Conservation (phyloP, 2,888 invertebrate genomes). For the Gandaritis pyraliata region DNA sequence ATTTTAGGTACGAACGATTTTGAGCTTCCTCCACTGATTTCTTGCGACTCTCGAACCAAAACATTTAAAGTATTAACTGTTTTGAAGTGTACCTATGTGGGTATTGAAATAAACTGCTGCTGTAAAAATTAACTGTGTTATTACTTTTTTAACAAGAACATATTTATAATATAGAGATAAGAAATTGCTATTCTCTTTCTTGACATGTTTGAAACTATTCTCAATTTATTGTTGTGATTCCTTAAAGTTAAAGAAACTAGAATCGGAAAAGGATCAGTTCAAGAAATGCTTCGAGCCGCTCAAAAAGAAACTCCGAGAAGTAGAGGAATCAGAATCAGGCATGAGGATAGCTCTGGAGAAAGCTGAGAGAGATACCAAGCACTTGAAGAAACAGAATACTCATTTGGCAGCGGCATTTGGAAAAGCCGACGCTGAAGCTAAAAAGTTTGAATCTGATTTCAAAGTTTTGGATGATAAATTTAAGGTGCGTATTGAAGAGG, state of each 20-base stretch:
- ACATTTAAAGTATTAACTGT: too few relatives aligned
- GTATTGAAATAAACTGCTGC: too few relatives aligned
- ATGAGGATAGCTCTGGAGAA: slow-evolving; percentile 82
- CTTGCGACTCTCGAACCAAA: too few relatives aligned
- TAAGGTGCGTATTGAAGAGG: slow-evolving; percentile 53
- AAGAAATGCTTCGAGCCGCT: slow-evolving; percentile 79
- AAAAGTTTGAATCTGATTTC: slow-evolving; percentile 76
- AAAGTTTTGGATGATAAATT: slow-evolving; percentile 71
- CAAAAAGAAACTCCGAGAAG: slow-evolving; percentile 81
- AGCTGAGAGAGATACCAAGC: slow-evolving; percentile 81
- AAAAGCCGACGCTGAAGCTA: slow-evolving; percentile 78
- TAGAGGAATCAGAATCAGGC: slow-evolving; percentile 84
- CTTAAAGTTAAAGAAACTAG: slow-evolving; percentile 65
- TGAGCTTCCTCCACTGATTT: too few relatives aligned
- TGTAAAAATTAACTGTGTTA: too few relatives aligned
- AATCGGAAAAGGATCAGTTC: slow-evolving; percentile 76
- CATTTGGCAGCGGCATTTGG: slow-evolving; percentile 74
- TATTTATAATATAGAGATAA: too few relatives aligned
- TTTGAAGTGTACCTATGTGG: too few relatives aligned
- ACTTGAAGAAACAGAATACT: slow-evolving; percentile 74
- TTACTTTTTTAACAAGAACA: too few relatives aligned
- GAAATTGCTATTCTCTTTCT: too few relatives aligned
- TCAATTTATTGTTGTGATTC: not conserved
- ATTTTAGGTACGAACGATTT: too few relatives aligned
- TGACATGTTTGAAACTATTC: too few relatives aligned